These are phyloP conservation scores for Entelurus aequoreus DNA, from an alignment of 2,113 vertebrate species.

Conservation along the genomic window DNA sequence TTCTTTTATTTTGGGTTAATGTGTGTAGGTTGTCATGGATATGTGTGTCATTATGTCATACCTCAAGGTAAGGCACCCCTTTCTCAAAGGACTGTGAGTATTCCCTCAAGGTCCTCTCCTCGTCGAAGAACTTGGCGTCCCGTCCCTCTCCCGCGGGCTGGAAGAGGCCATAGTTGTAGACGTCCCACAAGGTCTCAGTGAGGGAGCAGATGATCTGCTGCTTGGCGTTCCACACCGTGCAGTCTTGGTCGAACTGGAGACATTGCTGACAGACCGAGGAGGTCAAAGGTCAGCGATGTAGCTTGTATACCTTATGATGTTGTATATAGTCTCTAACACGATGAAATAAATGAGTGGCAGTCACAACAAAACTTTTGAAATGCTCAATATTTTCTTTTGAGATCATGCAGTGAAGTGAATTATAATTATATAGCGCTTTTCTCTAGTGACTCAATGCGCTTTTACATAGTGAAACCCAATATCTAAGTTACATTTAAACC, in stretches of 20 bases:
- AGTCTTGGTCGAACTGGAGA: slow-evolving; percentile 85
- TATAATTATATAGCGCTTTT: no score
- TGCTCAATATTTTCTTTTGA: no score
- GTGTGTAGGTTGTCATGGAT: not conserved
- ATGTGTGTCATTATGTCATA: slow-evolving; percentile 31
- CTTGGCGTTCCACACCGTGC: slow-evolving; percentile 85
- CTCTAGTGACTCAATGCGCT: no score
- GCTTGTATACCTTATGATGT: not conserved
- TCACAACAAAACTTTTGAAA: no score
- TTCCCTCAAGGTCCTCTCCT: slow-evolving; percentile 79
- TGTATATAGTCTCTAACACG: no score
- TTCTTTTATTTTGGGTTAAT: not conserved
- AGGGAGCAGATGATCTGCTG: slow-evolving; percentile 88
- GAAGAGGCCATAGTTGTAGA: slow-evolving; percentile 89
- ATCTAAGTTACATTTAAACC: no score
- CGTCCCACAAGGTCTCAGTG: slow-evolving; percentile 83
- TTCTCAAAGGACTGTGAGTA: slow-evolving; percentile 88
- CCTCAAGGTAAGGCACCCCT: slow-evolving; percentile 90
- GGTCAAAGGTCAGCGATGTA: slow-evolving; percentile 5
- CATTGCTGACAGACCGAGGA: slow-evolving; percentile 74
- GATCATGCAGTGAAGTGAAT: no score
- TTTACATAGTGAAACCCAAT: no score
- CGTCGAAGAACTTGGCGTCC: slow-evolving; percentile 87
- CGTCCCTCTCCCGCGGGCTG: slow-evolving; percentile 86
- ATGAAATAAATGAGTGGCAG: no score